Base-by-base conservation (phyloP, 2,888 invertebrate genomes). In the Helobdella robusta region DNA sequence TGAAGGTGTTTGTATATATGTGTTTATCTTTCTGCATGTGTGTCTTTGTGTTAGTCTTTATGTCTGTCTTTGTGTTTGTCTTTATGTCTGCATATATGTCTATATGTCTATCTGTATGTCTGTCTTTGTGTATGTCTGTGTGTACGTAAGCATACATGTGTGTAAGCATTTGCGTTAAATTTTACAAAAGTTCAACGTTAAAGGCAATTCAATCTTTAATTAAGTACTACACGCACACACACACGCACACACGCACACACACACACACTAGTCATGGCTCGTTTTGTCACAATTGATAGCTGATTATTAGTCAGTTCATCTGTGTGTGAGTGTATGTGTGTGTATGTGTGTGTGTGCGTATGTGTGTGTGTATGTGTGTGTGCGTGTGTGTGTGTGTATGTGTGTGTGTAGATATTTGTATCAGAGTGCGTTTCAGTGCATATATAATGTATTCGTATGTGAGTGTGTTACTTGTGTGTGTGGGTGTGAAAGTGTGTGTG, bases 331-430 rank as follows among this genome's bases (percentile, higher is more conserved):
- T 40, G n/a, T 40, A n/a, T 40, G n/a, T 40, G 44, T 40, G n/a
- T 40, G 44, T 40, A 40, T 40, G 44, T 40, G n/a, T 40, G 44
- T 40, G n/a, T 40, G 44, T 40, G n/a, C n/a, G 44, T 40, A 40
- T 40, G 44, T 40, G n/a, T 40, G 44, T 40, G n/a, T 40, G 44
- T 40, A 40, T 40, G 44, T 40, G n/a, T 40, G 44, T 40, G n/a
- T 40, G 44, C n/a, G n/a, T 40, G 44, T 40, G n/a, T 40, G 44
- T 40, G n/a, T 40, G 44, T 40, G n/a, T 40, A n/a, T 40, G n/a
- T 40, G 44, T 40, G n/a, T 40, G 44, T 40, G n/a, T 40, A n/a
- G 11, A 40, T 40, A n/a, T 40, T 15, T 40, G 44, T 40, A 40
- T 40, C 11, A 15, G 44, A 40, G n/a, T 40, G 44, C n/a, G 44